Percentiles rank a stretch among this genome's conserved stretches.
Conservation (phyloP, 2,797 vertebrate genomes). For the Acestrorhynchus altus region DNA sequence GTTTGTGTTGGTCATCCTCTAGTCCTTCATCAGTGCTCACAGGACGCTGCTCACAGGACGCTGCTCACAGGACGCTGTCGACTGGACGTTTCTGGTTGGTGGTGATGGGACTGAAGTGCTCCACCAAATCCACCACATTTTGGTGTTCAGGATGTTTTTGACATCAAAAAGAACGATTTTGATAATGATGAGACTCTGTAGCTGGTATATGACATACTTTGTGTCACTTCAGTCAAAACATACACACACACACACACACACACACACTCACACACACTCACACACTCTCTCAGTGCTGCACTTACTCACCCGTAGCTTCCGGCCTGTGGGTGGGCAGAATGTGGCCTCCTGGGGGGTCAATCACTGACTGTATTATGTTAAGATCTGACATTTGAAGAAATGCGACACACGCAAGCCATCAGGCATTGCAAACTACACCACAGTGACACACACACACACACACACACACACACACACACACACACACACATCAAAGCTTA, state of each 20-base stretch:
- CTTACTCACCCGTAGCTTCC: conserved; percentile 1
- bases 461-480: no score
- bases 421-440: neutral
- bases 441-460: neutral
- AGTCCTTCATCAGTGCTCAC: no score
- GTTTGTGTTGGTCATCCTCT: no score
- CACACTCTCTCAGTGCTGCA: neutral
- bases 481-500: no score
- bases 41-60: no score
- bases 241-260: neutral
- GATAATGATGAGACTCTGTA: neutral
- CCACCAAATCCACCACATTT: no score
- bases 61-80: no score
- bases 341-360: neutral
- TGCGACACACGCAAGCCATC: neutral
- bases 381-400: conserved; percentile 42
- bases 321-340: neutral
- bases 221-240: neutral
- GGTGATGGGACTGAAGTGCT: no score
- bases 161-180: no score
- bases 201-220: neutral
- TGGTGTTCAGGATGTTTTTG: no score
- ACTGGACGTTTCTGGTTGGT: no score
- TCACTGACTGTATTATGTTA: conserved; percentile 23
- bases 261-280: conserved; percentile 9